Conservation (phyloP, 2,797 vertebrate genomes). For the Falco naumanni region DNA sequence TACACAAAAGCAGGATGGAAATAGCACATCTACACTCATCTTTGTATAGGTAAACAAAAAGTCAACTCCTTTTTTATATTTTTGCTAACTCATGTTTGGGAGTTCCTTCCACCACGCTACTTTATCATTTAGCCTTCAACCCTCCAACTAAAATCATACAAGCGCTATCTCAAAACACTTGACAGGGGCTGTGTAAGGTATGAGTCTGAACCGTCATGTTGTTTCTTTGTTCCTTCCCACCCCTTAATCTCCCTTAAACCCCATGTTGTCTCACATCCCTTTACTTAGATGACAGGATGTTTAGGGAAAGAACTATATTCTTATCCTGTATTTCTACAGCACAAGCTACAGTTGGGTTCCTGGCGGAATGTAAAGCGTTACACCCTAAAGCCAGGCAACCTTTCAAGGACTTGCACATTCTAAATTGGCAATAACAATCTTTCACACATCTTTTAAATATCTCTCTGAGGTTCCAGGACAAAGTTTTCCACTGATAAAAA, state of each 20-base stretch:
- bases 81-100: background rate
- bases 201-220: background rate
- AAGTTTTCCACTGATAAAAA: background rate
- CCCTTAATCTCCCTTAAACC: slow-evolving; percentile 1
- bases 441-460: background rate
- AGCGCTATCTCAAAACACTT: background rate
- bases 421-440: background rate
- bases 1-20: background rate
- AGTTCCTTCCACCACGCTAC: background rate
- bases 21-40: background rate
- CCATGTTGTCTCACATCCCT: slow-evolving; percentile 29
- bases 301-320: background rate
- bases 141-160: background rate
- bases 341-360: background rate
- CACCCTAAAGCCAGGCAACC: background rate
- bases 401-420: background rate
- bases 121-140: background rate
- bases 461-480: background rate
- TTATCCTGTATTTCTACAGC: background rate
- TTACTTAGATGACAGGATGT: slow-evolving; percentile 5
- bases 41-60: background rate
- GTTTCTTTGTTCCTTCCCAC: slow-evolving; percentile 6
- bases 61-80: background rate
- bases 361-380: accelerated
- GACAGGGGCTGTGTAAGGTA: background rate